Conservation (phyloP, 2,888 invertebrate species). For the Mythimna pallens region DNA sequence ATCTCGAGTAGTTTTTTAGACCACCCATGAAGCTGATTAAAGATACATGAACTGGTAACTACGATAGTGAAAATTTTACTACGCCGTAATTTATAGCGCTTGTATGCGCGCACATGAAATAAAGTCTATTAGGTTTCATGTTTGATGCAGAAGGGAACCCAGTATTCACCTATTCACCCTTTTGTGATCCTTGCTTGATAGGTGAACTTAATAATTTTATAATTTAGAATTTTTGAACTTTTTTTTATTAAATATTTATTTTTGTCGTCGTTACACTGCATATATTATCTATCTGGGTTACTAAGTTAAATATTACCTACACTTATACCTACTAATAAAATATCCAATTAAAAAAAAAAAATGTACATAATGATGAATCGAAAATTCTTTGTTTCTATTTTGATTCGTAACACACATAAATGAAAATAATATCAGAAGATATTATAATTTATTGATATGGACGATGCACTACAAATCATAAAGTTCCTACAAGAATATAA, state of each 20-base stretch:
- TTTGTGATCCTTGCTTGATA: neutral
- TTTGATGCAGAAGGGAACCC: neutral
- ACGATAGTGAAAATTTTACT: conserved; percentile 39
- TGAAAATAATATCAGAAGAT: neutral
- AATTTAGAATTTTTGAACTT: no score
- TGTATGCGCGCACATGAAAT: conserved; percentile 21
- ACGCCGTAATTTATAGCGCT: conserved; percentile 25
- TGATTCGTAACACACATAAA: neutral
- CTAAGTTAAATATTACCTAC: neutral
- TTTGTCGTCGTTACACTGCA: neutral
- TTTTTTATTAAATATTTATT: no score
- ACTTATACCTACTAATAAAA: neutral
- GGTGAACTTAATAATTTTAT: neutral
- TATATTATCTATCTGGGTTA: neutral
- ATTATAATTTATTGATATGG: neutral
- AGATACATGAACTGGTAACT: conserved; percentile 31
- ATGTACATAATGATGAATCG: neutral
- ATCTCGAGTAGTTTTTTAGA: conserved; percentile 13
- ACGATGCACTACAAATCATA: conserved; percentile 11
- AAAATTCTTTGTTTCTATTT: neutral
- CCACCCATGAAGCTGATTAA: conserved; percentile 42
- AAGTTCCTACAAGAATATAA: neutral
- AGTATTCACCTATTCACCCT: neutral
- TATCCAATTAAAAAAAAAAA: neutral
- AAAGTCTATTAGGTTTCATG: conserved; percentile 13